Evolutionary conservation across 2,113 vertebrate genomes (phyloP).

Genomic region (Trogon surrucura): DNA sequence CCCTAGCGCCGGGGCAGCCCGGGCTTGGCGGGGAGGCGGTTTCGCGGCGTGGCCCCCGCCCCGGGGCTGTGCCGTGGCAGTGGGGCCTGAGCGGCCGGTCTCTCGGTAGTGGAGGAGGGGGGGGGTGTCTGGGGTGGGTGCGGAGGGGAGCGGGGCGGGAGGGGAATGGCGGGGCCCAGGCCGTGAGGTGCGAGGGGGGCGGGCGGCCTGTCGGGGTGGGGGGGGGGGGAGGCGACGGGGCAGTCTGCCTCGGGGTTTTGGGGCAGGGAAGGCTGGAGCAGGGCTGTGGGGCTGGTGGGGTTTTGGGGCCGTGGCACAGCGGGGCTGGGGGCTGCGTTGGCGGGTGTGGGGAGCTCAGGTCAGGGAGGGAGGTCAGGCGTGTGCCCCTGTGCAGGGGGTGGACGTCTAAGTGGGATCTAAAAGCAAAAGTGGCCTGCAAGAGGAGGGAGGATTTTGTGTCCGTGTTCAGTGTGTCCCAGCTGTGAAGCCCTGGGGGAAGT

Average conservation of each 20-base stretch:
- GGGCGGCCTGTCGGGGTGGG: neutral
- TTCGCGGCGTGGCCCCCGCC: too few species aligned
- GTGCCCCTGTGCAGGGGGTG: fast-evolving
- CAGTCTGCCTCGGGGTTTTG: too few species aligned
- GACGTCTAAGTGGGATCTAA: too few species aligned
- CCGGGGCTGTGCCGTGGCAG: neutral
- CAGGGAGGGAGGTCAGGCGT: too few species aligned
- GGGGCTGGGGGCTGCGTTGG: fast-evolving
- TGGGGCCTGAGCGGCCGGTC: neutral
- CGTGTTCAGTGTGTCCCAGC: fast-evolving
- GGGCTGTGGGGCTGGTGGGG: neutral
- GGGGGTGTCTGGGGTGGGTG: too few species aligned
- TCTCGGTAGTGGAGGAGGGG: too few species aligned
- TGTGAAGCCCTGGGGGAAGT: neutral
- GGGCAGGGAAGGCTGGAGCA: neutral
- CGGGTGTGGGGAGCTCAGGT: neutral
- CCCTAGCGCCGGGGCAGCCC: neutral
- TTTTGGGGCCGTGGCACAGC: neutral
- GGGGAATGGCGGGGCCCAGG: too few species aligned
- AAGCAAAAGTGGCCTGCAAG: too few species aligned
- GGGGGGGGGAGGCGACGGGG: too few species aligned
- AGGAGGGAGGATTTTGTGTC: too few species aligned
- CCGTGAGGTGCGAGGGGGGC: neutral
- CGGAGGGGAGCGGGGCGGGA: neutral
- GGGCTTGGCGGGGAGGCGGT: neutral